phyloP scores from a whole-genome alignment of 2,797 vertebrate genomes.

The Smutsia temminckii region DNA sequence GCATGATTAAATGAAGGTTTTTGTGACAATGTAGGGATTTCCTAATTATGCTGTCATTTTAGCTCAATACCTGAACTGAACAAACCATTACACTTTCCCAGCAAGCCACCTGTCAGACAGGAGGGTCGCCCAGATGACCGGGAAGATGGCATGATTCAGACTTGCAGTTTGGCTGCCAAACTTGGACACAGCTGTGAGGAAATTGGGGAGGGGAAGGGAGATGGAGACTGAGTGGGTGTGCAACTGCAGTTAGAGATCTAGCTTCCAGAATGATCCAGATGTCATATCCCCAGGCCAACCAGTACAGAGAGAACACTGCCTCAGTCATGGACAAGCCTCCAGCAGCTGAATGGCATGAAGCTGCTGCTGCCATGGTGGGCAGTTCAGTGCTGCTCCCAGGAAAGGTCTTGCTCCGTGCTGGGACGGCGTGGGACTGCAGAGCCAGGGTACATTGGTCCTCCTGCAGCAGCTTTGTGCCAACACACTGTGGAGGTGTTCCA shows the following conservation, averaged over 20 bases:
- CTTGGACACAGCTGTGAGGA: background rate
- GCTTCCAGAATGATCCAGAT: background rate
- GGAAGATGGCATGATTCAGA: background rate
- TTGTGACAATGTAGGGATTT: background rate
- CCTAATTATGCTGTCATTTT: background rate
- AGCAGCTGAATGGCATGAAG: accelerated
- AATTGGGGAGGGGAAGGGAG: background rate
- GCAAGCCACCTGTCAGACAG: background rate
- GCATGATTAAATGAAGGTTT: background rate
- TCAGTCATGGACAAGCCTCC: accelerated
- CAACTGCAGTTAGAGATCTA: background rate
- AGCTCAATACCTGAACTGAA: background rate
- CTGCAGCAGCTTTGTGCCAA: background rate
- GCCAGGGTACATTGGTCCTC: background rate
- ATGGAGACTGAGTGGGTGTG: background rate
- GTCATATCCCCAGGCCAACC: background rate
- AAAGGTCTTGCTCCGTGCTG: accelerated
- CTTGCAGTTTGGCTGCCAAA: background rate
- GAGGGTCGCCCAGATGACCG: background rate
- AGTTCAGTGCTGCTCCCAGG: background rate
- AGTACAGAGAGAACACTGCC: background rate
- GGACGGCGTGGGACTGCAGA: accelerated
- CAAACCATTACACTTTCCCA: background rate
- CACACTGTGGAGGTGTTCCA: slow-evolving; percentile 6
- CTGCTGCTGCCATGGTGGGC: accelerated